phyloP scores from a whole-genome alignment of 1,140 invertebrate species.

The Trachelipus rathkii region DNA sequence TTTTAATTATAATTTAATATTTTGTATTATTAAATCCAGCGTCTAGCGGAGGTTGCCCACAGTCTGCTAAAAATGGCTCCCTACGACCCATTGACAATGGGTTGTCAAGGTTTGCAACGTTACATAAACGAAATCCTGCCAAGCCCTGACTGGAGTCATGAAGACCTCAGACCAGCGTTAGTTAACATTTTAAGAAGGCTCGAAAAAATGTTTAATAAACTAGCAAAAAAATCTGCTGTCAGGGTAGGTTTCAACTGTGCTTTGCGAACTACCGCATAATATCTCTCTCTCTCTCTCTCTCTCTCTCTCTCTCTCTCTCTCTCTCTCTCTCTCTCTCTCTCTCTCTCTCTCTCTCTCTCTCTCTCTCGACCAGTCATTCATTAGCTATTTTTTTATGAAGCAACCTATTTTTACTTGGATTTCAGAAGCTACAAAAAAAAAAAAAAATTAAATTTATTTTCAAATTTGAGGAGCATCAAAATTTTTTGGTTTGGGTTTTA shows the following conservation, averaged over 20 bases:
- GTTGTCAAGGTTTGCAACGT: constrained; percentile 79
- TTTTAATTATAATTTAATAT: background rate
- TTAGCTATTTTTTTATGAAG: too few species aligned
- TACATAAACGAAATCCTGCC: constrained; percentile 95
- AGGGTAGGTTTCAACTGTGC: constrained; percentile 57
- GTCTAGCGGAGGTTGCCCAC: constrained; percentile 92
- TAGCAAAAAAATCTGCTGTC: constrained; percentile 90
- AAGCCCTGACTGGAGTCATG: constrained; percentile 93
- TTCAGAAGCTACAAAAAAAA: too few species aligned
- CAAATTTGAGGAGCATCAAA: too few species aligned
- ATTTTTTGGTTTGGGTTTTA: too few species aligned
- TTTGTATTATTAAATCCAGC: constrained; percentile 55
- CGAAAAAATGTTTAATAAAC: constrained; percentile 96
- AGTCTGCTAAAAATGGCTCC: constrained; percentile 94
- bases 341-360: too few species aligned
- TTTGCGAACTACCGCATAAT: too few species aligned
- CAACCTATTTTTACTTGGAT: too few species aligned
- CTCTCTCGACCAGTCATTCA: too few species aligned
- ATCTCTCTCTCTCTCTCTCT: too few species aligned
- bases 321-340: too few species aligned
- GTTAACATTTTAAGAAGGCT: constrained; percentile 85
- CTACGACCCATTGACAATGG: constrained; percentile 93
- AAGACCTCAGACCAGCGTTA: constrained; percentile 83
- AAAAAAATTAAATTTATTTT: too few species aligned
- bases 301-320: too few species aligned